Evolutionary conservation across 2,113 vertebrate species (phyloP).

Genomic region (Megalops atlanticus): DNA sequence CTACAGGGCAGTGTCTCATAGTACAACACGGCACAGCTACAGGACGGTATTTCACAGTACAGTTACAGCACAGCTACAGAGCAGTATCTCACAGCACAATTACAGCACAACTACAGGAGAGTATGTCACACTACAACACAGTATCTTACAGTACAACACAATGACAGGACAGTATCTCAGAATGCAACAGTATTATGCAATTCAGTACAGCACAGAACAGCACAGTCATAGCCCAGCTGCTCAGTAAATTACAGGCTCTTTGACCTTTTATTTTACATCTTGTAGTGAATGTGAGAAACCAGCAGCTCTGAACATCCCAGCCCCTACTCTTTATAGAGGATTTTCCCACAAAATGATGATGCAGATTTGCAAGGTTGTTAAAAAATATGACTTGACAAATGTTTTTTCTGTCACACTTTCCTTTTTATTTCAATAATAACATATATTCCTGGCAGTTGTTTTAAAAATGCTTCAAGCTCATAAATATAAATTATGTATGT

Average conservation of each 20-base stretch:
- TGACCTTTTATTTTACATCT: too few relatives aligned
- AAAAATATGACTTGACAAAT: background rate
- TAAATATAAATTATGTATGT: constrained; percentile 62
- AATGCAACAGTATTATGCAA: background rate
- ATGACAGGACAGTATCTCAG: background rate
- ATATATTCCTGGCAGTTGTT: constrained; percentile 52
- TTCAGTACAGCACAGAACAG: background rate
- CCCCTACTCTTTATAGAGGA: background rate
- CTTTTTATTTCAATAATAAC: constrained; percentile 33
- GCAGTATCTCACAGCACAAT: background rate
- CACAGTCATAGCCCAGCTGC: too few relatives aligned
- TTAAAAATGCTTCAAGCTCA: constrained; percentile 60
- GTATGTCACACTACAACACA: background rate
- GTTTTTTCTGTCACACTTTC: background rate
- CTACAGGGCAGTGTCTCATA: too few relatives aligned
- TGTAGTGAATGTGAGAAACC: background rate
- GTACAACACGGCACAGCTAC: too few relatives aligned
- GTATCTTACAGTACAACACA: background rate
- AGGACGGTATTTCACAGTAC: too few relatives aligned
- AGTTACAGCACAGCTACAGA: too few relatives aligned
- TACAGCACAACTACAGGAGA: background rate
- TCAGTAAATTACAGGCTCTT: too few relatives aligned
- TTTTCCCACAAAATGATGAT: background rate
- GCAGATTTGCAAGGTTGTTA: background rate
- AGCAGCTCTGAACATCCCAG: background rate